phyloP scores from a whole-genome alignment of 2,888 invertebrate species.

The Dorcus parallelipipedus region DNA sequence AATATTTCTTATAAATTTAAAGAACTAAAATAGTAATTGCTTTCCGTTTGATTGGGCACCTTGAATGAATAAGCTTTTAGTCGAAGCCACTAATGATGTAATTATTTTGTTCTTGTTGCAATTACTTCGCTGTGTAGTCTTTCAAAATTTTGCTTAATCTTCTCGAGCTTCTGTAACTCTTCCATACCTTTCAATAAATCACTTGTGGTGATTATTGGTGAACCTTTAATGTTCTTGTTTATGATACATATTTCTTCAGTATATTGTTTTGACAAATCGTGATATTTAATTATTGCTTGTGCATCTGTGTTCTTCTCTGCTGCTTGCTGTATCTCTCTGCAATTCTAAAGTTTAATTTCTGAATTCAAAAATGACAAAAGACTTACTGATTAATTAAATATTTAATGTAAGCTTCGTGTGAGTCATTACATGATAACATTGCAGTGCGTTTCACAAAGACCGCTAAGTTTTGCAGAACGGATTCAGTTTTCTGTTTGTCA shows the following conservation, averaged over 20 bases:
- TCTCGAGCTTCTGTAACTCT: no score
- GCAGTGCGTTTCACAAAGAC: conserved; percentile 40
- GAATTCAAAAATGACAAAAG: not conserved
- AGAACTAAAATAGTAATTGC: no score
- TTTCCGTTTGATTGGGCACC: no score
- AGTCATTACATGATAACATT: conserved; percentile 39
- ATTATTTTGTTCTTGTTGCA: no score
- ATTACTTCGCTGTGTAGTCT: no score
- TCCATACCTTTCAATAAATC: no score
- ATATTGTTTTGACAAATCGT: conserved; percentile 19
- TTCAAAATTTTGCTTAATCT: no score
- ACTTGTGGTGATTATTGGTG: no score
- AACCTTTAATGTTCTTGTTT: no score
- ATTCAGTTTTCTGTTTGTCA: conserved; percentile 33
- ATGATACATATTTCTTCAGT: conserved; percentile 14
- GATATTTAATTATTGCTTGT: conserved; percentile 12
- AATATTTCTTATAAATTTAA: no score
- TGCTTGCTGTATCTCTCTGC: conserved; percentile 19
- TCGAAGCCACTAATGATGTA: no score
- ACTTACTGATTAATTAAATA: conserved; percentile 37
- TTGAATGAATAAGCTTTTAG: no score
- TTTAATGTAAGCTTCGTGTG: conserved; percentile 38
- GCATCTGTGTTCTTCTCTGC: conserved; percentile 11
- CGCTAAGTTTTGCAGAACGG: conserved; percentile 38
- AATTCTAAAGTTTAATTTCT: not conserved